Percentiles rank a stretch among this genome's conserved stretches.
These are phyloP conservation scores for Potamarius usumacintae DNA, from an alignment of 2,113 vertebrate species.

Conservation along the genomic window DNA sequence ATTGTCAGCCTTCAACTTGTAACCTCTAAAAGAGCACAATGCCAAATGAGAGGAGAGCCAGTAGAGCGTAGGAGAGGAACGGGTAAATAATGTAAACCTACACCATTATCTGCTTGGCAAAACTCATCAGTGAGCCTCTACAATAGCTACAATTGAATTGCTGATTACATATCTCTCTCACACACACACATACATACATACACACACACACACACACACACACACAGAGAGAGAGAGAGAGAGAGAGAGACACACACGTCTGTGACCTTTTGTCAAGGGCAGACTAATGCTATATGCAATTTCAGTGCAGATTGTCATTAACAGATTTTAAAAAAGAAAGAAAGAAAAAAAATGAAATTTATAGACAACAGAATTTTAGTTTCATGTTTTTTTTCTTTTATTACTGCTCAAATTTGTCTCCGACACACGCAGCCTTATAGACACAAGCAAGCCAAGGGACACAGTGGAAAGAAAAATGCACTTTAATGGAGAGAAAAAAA, in stretches of 20 bases:
- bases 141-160: conserved; percentile 77
- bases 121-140: conserved; percentile 81
- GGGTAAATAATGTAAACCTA: conserved; percentile 87
- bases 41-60: conserved; percentile 67
- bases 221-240: conserved; percentile 13
- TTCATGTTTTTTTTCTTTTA: background rate
- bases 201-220: no score
- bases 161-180: conserved; percentile 77
- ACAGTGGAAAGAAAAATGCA: background rate
- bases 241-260: conserved; percentile 17
- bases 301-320: background rate
- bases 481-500: background rate
- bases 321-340: background rate
- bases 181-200: no score
- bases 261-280: conserved; percentile 69
- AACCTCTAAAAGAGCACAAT: conserved; percentile 74
- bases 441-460: background rate
- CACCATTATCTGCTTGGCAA: conserved; percentile 96
- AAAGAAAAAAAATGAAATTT: background rate
- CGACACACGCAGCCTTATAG: background rate
- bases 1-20: conserved; percentile 86
- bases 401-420: background rate
- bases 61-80: conserved; percentile 54
- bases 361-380: background rate
- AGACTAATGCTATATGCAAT: conserved; percentile 47